phyloP scores from a whole-genome alignment of 2,888 invertebrate genomes.

The Dilophus febrilis region DNA sequence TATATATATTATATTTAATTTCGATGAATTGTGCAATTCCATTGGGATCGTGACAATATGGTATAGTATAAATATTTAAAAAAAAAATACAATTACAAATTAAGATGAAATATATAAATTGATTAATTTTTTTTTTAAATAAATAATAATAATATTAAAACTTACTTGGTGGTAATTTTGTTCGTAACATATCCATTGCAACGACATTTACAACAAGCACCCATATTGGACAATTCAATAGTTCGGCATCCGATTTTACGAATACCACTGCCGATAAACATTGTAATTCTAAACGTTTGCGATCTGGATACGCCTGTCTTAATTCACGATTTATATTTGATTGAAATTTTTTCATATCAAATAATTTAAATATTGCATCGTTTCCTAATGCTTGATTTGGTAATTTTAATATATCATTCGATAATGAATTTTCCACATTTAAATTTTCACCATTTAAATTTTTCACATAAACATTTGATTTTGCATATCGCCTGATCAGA shows the following conservation, averaged over 20 bases:
- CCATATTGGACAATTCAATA: constrained; percentile 61
- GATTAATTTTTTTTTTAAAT: not conserved
- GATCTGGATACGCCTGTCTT: constrained; percentile 47
- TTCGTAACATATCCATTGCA: constrained; percentile 60
- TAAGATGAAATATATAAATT: too few relatives aligned
- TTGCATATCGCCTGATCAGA: constrained; percentile 47
- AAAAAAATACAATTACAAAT: too few relatives aligned
- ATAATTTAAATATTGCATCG: constrained; percentile 35
- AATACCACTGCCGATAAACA: constrained; percentile 55
- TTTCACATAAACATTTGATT: constrained; percentile 48
- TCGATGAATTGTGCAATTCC: too few relatives aligned
- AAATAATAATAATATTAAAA: not conserved
- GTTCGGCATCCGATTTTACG: constrained; percentile 47
- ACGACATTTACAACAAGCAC: constrained; percentile 61
- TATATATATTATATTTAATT: not conserved
- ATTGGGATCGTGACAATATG: too few relatives aligned
- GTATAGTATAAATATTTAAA: too few relatives aligned
- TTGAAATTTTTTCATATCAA: constrained; percentile 57
- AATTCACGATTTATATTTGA: constrained; percentile 49
- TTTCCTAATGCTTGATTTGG: constrained; percentile 43
- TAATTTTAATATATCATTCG: constrained; percentile 47
- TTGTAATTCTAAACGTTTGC: constrained; percentile 45
- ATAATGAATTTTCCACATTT: constrained; percentile 42
- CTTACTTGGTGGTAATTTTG: constrained; percentile 42
- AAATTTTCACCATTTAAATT: constrained; percentile 28